Evolutionary conservation across 2,888 invertebrate species (phyloP), one percentile per base, ranked within the genome.

Genomic region (Clistopyga incitator): DNA sequence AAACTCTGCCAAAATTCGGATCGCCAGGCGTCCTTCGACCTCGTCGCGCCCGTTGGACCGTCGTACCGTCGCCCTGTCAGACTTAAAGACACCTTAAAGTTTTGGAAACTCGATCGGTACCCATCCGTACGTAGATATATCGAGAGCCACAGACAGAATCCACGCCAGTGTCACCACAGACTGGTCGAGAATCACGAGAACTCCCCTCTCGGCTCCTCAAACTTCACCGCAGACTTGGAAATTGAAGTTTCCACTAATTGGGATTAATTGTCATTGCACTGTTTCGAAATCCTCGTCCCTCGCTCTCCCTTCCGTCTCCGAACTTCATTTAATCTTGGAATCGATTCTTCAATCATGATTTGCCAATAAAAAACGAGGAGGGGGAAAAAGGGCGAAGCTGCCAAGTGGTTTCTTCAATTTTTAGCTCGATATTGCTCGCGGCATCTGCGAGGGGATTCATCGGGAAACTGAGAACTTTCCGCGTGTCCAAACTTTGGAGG

Each of bases 1-100:
- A 92, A 91, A 91, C 90, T 87, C 87, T 90, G 92, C 92, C 92
- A 92, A 90, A 91, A 91, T 91, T 90, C 87, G 87, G 88, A 92
- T 91, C 91, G 89, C 81, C 81, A 78, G 88, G 88, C 38, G 64
- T 67, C 71, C 71, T 47, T 52, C 70, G 29, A 13, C 20, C 61
- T 47, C 76, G 6, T 20, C 1, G 56, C 54, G 65, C 68, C 20
- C 67, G 75, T 68, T 81, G 71, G 78, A 71, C 81, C 81, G 70
- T n/a, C 78, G 64, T 74, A 81, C 77, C 68, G 29, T 15, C 54
- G 20, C 61, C 47, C 34, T 18, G 42, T 42, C 87, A 87, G 88
- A 91, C 90, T 90, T 91, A 90, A 91, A 90, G 90, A 89, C 88
- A 91, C 89, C 90, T 90, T 89, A 89, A 89, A 91, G 90, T 90